These are phyloP conservation scores for Parnassius apollo DNA, from an alignment of 2,888 invertebrate genomes.

Conservation along the genomic window DNA sequence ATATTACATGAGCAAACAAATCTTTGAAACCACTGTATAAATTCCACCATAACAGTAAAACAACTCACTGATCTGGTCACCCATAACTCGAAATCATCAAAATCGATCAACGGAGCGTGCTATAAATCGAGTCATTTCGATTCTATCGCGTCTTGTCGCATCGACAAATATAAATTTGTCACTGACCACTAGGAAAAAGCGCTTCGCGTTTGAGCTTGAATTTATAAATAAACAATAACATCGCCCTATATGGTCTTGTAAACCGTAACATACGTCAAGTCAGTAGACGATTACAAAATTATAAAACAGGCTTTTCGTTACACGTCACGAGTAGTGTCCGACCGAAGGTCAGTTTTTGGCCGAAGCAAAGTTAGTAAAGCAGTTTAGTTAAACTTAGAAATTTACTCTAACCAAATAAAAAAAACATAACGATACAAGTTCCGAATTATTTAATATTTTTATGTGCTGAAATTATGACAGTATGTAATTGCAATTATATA, in stretches of 20 bases:
- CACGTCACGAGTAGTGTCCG: conserved; percentile 32
- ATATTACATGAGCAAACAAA: conserved; percentile 27
- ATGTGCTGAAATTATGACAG: no score
- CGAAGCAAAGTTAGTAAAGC: no score
- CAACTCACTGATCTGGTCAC: conserved; percentile 38
- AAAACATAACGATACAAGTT: no score
- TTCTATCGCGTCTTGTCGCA: conserved; percentile 70
- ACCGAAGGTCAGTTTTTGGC: no score
- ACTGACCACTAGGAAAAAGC: conserved; percentile 66
- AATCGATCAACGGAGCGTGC: conserved; percentile 71
- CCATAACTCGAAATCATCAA: conserved; percentile 67
- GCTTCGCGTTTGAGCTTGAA: conserved; percentile 48
- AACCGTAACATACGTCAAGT: conserved; percentile 68
- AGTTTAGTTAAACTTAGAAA: no score
- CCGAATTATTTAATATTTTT: no score
- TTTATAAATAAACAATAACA: conserved; percentile 80
- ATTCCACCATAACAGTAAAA: conserved; percentile 29
- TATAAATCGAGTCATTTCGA: conserved; percentile 74
- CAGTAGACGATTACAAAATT: conserved; percentile 53
- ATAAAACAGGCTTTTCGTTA: conserved; percentile 40
- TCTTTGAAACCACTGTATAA: conserved; percentile 21
- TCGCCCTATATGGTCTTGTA: conserved; percentile 50
- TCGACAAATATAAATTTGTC: conserved; percentile 81
- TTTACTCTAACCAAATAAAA: no score
- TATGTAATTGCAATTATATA: no score